These are phyloP conservation scores for Sterna hirundo DNA, from an alignment of 2,113 vertebrate genomes.

Conservation along the genomic window DNA sequence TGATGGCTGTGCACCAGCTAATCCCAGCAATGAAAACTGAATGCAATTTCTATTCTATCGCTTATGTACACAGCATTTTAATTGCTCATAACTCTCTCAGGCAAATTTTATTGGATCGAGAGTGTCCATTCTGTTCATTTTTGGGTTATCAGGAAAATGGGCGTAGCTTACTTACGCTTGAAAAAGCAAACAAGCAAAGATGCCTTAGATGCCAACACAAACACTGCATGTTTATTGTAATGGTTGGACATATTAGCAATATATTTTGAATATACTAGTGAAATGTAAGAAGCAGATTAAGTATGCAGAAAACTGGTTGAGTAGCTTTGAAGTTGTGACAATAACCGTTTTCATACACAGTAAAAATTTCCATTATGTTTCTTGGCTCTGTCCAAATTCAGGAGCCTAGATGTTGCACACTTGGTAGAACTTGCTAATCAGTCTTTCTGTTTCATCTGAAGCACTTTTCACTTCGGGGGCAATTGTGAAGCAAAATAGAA, in stretches of 20 bases:
- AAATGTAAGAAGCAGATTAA: slow-evolving; percentile 5
- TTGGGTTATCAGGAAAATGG: neutral
- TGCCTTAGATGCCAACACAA: neutral
- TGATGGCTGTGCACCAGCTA: neutral
- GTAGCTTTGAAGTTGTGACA: slow-evolving; percentile 11
- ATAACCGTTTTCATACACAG: neutral
- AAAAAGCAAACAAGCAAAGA: slow-evolving; percentile 11
- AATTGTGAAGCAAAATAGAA: neutral
- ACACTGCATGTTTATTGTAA: neutral
- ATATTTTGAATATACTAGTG: neutral
- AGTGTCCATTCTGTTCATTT: neutral
- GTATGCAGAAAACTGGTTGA: neutral
- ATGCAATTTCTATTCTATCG: neutral
- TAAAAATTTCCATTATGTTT: slow-evolving; percentile 7
- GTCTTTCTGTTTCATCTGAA: slow-evolving; percentile 23
- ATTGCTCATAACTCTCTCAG: neutral
- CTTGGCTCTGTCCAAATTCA: neutral
- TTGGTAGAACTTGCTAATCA: slow-evolving; percentile 4
- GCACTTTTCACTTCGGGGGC: neutral
- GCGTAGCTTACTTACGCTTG: neutral
- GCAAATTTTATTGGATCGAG: neutral
- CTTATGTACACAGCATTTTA: neutral
- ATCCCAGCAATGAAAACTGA: neutral
- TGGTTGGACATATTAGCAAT: neutral
- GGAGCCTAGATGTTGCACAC: neutral